Conservation (phyloP, 2,113 vertebrate species). For the Lycaon pictus region DNA sequence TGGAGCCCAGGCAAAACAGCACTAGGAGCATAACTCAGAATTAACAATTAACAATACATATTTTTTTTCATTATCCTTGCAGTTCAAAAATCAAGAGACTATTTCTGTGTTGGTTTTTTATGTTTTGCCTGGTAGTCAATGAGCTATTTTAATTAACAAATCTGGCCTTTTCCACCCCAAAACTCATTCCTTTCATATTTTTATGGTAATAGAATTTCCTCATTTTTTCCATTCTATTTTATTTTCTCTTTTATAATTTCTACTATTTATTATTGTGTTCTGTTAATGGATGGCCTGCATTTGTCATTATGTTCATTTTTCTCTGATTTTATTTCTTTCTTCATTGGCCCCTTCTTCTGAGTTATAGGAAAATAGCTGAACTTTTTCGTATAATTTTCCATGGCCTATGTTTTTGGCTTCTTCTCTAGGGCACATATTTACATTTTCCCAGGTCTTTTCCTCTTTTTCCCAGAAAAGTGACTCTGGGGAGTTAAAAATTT, state of each 20-base stretch:
- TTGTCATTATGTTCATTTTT: background rate
- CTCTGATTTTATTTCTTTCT: constrained; percentile 18
- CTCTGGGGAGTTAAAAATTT: background rate
- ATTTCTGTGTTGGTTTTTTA: background rate
- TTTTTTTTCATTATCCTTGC: background rate
- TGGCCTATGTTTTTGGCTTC: background rate
- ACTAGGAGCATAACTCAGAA: fast-evolving
- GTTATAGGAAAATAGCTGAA: background rate
- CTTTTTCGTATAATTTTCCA: background rate
- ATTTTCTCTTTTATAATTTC: background rate
- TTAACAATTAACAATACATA: background rate
- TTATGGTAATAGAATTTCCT: background rate
- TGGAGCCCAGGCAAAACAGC: background rate
- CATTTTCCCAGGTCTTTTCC: background rate
- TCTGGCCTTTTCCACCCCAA: background rate
- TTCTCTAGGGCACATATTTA: background rate
- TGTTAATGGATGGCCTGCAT: background rate
- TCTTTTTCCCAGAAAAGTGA: background rate
- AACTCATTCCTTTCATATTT: background rate
- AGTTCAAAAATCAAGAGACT: background rate
- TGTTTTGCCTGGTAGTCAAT: background rate
- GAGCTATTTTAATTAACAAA: background rate
- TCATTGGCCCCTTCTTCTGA: background rate
- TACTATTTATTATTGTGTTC: background rate
- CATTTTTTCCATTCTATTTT: background rate